phyloP scores from a whole-genome alignment of 2,113 vertebrate genomes.

The Charadrius vociferus region DNA sequence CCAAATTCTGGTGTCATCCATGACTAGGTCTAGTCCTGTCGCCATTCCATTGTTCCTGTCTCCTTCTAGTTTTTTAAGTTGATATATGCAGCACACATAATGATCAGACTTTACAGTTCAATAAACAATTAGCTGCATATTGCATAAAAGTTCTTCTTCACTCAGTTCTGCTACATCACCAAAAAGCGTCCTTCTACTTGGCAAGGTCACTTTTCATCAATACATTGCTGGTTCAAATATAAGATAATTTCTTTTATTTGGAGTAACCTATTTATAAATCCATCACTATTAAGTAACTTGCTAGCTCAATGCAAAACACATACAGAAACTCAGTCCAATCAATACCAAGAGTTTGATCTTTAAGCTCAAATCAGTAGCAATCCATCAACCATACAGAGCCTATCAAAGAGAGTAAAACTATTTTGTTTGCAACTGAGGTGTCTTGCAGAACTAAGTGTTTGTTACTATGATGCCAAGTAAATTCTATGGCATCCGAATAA shows the following conservation, averaged over 20 bases:
- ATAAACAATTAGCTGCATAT: neutral
- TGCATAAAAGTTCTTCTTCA: neutral
- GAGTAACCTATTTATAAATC: conserved; percentile 11
- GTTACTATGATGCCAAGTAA: neutral
- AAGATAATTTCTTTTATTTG: conserved; percentile 9
- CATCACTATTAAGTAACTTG: conserved; percentile 23
- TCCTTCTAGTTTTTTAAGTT: neutral
- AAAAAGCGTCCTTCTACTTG: neutral
- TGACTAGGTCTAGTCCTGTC: neutral
- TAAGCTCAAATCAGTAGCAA: neutral
- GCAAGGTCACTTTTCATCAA: conserved; percentile 31
- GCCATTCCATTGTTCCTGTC: neutral
- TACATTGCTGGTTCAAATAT: neutral
- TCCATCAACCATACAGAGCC: neutral
- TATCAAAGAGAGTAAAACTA: neutral
- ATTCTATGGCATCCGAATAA: neutral
- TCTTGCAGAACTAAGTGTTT: neutral
- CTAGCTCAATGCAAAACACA: neutral
- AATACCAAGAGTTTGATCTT: neutral
- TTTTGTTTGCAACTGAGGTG: neutral
- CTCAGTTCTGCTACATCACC: neutral
- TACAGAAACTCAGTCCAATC: neutral
- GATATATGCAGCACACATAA: neutral
- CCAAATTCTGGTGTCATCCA: neutral
- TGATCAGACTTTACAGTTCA: neutral